phyloP scores from a whole-genome alignment of 2,113 vertebrate genomes.

The Rhegmatorhina hoffmannsi region DNA sequence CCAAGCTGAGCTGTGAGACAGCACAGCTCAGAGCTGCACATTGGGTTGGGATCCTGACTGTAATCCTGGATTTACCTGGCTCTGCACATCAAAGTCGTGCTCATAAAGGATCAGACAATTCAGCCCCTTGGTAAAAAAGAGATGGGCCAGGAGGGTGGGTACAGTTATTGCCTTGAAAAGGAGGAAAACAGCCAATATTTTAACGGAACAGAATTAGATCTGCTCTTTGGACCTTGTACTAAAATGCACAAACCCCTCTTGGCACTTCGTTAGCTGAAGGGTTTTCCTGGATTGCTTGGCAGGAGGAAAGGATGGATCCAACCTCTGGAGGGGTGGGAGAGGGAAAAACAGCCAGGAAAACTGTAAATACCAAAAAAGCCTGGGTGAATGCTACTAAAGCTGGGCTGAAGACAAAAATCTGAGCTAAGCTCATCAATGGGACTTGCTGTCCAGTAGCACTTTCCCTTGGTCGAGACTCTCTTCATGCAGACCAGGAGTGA shows the following conservation, averaged over 20 bases:
- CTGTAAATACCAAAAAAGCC: not conserved
- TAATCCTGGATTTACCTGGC: not conserved
- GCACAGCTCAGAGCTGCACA: not conserved
- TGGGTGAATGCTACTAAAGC: not conserved
- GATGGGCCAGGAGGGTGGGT: not conserved
- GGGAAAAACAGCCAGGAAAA: not conserved
- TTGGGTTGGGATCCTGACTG: not conserved
- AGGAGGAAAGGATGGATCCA: not conserved
- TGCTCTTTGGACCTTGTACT: not conserved
- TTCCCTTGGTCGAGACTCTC: rapidly evolving
- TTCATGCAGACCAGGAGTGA: rapidly evolving
- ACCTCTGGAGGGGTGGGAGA: not conserved
- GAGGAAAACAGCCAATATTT: not conserved
- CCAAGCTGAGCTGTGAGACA: not conserved
- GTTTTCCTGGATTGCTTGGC: not conserved
- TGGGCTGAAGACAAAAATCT: not conserved
- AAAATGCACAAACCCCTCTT: not conserved
- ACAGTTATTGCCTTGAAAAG: not conserved
- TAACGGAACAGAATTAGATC: not conserved
- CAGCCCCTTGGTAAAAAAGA: not conserved
- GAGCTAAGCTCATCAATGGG: not conserved
- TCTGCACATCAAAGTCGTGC: not conserved
- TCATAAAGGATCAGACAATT: not conserved
- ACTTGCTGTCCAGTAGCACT: not conserved
- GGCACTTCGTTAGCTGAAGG: not conserved